These are phyloP conservation scores for Eulemur rubriventer DNA, from an alignment of 2,797 vertebrate species.

Conservation along the genomic window DNA sequence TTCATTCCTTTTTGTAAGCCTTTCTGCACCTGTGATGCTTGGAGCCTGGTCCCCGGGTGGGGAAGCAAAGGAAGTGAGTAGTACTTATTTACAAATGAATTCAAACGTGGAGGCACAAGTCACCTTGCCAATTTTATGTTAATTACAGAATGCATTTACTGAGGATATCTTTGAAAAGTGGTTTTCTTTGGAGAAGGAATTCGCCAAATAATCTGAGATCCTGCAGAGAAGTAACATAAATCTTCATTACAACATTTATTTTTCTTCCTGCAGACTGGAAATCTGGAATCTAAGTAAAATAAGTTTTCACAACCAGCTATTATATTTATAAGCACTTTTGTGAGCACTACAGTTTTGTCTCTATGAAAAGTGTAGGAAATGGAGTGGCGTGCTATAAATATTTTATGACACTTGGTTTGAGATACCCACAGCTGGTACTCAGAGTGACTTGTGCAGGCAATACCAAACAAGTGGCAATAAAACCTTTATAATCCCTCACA, in stretches of 20 bases:
- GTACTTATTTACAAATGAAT: conserved; percentile 82
- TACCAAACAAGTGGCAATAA: conserved; percentile 50
- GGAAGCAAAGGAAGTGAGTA: conserved; percentile 37
- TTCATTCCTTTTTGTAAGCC: conserved; percentile 60
- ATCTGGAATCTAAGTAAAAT: conserved; percentile 41
- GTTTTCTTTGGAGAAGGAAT: conserved; percentile 68
- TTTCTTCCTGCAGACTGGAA: conserved; percentile 52
- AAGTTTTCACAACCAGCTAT: conserved; percentile 33
- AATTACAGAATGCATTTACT: conserved; percentile 57
- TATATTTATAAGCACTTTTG: conserved; percentile 40
- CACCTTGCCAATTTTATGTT: conserved; percentile 78
- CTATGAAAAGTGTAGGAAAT: neutral
- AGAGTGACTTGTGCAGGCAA: conserved; percentile 11
- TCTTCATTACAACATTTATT: conserved; percentile 55
- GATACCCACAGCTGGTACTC: neutral
- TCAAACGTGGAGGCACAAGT: conserved; percentile 68
- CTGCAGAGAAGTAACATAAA: conserved; percentile 53
- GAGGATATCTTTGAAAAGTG: conserved; percentile 67
- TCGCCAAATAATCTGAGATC: conserved; percentile 61
- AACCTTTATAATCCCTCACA: conserved; percentile 46
- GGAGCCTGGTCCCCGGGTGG: conserved; percentile 62
- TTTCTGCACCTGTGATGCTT: conserved; percentile 79
- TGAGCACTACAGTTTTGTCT: conserved; percentile 54
- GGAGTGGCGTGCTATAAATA: conserved; percentile 37
- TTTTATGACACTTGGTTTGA: conserved; percentile 62